Conservation (phyloP, 2,888 invertebrate genomes). For the Strigamia maritima region DNA sequence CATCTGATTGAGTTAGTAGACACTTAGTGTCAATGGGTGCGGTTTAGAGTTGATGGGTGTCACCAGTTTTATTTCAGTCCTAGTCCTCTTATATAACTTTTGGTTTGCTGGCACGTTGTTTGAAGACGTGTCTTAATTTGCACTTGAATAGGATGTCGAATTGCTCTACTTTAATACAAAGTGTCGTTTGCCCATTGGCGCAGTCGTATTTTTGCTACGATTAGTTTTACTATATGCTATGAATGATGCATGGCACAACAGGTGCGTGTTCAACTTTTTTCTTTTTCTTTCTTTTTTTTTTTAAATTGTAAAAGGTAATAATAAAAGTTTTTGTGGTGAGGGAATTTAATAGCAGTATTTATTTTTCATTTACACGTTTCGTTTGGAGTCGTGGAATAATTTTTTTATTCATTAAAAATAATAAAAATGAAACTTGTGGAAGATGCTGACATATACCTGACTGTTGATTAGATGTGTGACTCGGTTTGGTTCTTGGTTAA, state of each 20-base stretch:
- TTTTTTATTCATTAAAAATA: not conserved
- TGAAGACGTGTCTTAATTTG: slow-evolving; percentile 10
- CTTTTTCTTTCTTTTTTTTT: not conserved
- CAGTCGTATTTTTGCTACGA: not conserved
- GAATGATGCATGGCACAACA: slow-evolving; percentile 10
- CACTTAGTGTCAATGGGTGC: slow-evolving; percentile 15
- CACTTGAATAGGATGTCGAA: slow-evolving; percentile 15
- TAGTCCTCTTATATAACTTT: slow-evolving; percentile 15
- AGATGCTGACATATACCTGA: slow-evolving; percentile 1
- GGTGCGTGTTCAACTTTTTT: not conserved
- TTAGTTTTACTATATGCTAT: slow-evolving; percentile 7
- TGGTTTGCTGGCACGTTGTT: slow-evolving; percentile 5
- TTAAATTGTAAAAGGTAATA: not conserved
- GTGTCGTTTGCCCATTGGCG: slow-evolving; percentile 5
- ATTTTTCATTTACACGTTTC: not conserved
- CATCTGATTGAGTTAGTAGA: slow-evolving; percentile 5
- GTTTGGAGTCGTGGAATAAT: not conserved
- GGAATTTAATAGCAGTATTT: not conserved
- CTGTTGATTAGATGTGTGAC: slow-evolving; percentile 6
- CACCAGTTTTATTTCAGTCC: slow-evolving; percentile 15
- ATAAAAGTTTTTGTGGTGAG: not conserved
- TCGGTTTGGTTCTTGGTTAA: slow-evolving; percentile 32
- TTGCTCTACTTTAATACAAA: slow-evolving; percentile 15
- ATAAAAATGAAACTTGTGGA: not conserved
- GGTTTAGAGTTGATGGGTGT: slow-evolving; percentile 15